Conservation (phyloP, 2,797 vertebrate genomes). For the Micromesistius poutassou region DNA sequence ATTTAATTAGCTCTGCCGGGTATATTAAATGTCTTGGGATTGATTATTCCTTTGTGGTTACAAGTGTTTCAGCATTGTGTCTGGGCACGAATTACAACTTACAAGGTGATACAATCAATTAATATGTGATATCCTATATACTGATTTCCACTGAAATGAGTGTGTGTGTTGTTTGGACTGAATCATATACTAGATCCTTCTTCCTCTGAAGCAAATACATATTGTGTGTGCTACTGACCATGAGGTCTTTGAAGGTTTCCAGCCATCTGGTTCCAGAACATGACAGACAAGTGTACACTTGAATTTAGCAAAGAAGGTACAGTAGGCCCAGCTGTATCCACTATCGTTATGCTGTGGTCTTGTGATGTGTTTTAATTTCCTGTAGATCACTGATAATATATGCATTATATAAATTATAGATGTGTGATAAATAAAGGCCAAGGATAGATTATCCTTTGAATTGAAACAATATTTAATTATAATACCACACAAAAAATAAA, state of each 20-base stretch:
- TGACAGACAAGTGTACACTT: neutral
- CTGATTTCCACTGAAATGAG: neutral
- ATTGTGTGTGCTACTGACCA: neutral
- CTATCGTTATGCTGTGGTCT: neutral
- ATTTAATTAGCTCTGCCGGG: neutral
- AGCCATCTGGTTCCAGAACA: neutral
- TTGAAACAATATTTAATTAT: neutral
- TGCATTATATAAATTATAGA: neutral
- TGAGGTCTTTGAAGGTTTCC: neutral
- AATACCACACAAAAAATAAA: neutral
- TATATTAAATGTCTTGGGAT: constrained; percentile 14
- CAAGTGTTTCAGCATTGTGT: neutral
- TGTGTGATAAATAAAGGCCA: neutral
- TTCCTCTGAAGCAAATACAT: neutral
- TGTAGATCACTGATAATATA: neutral
- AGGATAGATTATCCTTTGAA: neutral
- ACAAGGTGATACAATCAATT: neutral
- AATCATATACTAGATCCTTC: neutral
- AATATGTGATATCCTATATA: neutral
- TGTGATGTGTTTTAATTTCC: neutral
- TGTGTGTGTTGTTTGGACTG: neutral
- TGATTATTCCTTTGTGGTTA: constrained; percentile 13
- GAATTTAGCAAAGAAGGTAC: neutral
- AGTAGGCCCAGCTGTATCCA: neutral
- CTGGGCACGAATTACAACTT: neutral